Conservation (phyloP, 92 coral and sea anemone genomes). For the Zoanthus solanderi region DNA sequence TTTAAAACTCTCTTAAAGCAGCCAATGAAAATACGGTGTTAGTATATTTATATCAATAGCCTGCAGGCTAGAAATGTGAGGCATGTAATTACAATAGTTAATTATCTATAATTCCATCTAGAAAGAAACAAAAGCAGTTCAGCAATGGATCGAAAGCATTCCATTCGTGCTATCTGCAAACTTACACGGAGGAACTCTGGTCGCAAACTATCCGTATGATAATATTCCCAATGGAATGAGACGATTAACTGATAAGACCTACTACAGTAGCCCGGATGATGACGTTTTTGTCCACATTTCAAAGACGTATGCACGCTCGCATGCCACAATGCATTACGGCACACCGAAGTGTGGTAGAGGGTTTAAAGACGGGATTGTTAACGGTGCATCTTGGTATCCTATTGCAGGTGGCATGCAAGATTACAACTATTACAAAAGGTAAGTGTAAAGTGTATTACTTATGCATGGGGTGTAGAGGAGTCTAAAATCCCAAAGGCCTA, state of each 20-base stretch:
- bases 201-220: slow-evolving; percentile 95
- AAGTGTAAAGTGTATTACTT: not conserved
- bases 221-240: slow-evolving; percentile 81
- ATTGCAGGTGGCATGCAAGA: slow-evolving; percentile 99
- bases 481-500: too few relatives aligned
- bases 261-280: slow-evolving; percentile 96
- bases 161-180: slow-evolving; percentile 96
- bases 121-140: slow-evolving; percentile 84
- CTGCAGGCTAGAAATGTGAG: too few relatives aligned
- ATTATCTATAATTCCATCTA: slow-evolving; percentile 41
- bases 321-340: slow-evolving; percentile 92
- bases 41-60: too few relatives aligned
- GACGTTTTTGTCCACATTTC: slow-evolving; percentile 88
- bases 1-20: too few relatives aligned
- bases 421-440: slow-evolving; percentile 94
- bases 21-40: too few relatives aligned
- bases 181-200: slow-evolving; percentile 94
- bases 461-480: not conserved
- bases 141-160: slow-evolving; percentile 86
- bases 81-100: not conserved
- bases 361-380: slow-evolving; percentile 91
- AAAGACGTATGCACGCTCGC: slow-evolving; percentile 80
- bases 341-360: slow-evolving; percentile 71
- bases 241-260: slow-evolving; percentile 61
- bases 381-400: slow-evolving; percentile 98